Base-by-base conservation (phyloP, 2,797 vertebrate species). In the Xiphophorus birchmanni region DNA sequence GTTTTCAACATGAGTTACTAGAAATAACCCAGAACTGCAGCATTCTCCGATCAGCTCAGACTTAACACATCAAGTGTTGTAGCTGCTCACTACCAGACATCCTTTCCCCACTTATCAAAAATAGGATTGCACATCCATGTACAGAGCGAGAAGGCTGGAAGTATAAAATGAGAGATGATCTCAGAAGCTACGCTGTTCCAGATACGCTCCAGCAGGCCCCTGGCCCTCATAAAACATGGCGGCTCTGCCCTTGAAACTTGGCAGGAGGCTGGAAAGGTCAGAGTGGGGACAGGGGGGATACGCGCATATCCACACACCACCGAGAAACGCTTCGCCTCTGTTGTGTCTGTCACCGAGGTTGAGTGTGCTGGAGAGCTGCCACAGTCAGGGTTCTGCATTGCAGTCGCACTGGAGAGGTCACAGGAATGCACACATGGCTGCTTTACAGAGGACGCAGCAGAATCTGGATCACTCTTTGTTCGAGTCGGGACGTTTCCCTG, bases 211-310 rank as follows among this genome's bases (percentile, higher is more conserved):
- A 56, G 11, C 11, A 40, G 73, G 32, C 6, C 5, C 10, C 35
- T 7, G 9, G 48, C 42, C 9, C 52, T 42, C 37, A 42, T 21
- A 73, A 42, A 73, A 63, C 21, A 69, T 18, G 15, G 73, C 5
- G 44, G 58, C n/a, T 86, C 74, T 85, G 84, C 56, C 89, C 88
- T 91, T 89, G 80, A 87, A 80, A 74, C 52, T 37, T 87, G 82
- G 84, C 89, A 72, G 75, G 40, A 21, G 74, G 35, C 73, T 5
- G 67, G 10, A 47, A 5, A 50, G 60, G 56, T 76, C 5, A 10
- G 35, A 73, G 65, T 3, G 4, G n/a, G 56, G 58, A 26, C 1
- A 0, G 54, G 26, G 3, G 10, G 9, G 54, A 40, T 35, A 17
- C 60, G 1, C 0, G 2, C 82, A 75, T 11, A 17, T 13, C n/a